Percentiles rank a stretch among this genome's conserved stretches.
These are phyloP conservation scores for Malacosoma neustria DNA, from an alignment of 2,888 invertebrate genomes.

Conservation along the genomic window DNA sequence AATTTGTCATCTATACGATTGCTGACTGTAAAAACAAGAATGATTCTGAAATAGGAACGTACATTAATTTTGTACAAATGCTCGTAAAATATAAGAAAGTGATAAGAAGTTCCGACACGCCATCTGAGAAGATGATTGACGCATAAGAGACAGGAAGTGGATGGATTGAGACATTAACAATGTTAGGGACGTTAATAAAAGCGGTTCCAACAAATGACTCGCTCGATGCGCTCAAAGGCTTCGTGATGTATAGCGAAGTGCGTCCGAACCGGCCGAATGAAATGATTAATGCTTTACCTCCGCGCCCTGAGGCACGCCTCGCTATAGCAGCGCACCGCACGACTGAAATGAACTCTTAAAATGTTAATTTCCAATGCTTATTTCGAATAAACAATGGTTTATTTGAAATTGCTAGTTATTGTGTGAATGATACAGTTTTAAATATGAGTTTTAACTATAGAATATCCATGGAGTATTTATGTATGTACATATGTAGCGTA, in stretches of 20 bases:
- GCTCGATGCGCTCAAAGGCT: slow-evolving; percentile 44
- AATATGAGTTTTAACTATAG: too few relatives aligned
- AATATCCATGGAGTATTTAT: too few relatives aligned
- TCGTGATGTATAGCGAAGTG: slow-evolving; percentile 44
- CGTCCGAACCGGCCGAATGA: slow-evolving; percentile 30
- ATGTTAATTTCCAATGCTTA: slow-evolving; percentile 37
- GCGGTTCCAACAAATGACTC: slow-evolving; percentile 51
- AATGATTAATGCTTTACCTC: slow-evolving; percentile 51
- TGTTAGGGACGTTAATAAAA: slow-evolving; percentile 56
- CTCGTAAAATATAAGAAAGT: slow-evolving; percentile 33
- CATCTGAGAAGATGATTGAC: slow-evolving; percentile 32
- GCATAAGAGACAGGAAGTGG: slow-evolving; percentile 52
- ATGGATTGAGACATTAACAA: slow-evolving; percentile 63
- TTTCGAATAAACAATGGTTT: too few relatives aligned
- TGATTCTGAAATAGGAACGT: too few relatives aligned
- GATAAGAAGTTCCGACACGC: slow-evolving; percentile 19
- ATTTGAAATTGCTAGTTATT: too few relatives aligned
- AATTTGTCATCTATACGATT: too few relatives aligned
- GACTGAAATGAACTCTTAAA: slow-evolving; percentile 35
- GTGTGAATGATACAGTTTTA: too few relatives aligned
- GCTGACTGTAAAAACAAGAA: too few relatives aligned
- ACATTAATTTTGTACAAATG: too few relatives aligned
- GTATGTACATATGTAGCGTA: too few relatives aligned
- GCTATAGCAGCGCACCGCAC: slow-evolving; percentile 19
- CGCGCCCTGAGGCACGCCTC: slow-evolving; percentile 29